These are phyloP conservation scores for Hafferia zeledoni DNA, from an alignment of 2,797 vertebrate genomes.

Conservation along the genomic window DNA sequence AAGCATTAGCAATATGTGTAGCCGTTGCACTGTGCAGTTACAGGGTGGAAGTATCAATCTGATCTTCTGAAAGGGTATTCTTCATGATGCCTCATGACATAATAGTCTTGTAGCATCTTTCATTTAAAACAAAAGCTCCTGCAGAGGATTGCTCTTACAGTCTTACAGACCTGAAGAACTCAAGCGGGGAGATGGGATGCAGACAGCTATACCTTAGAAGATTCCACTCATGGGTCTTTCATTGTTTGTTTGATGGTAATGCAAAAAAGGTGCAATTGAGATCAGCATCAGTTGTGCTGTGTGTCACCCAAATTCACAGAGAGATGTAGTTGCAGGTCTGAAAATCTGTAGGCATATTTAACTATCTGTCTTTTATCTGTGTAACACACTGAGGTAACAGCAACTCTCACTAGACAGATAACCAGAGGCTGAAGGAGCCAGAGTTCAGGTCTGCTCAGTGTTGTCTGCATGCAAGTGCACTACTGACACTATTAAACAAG, in stretches of 20 bases:
- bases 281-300: neutral
- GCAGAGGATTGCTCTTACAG: neutral
- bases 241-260: constrained; percentile 30
- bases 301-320: neutral
- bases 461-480: neutral
- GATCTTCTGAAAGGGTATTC: constrained; percentile 32
- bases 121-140: constrained; percentile 54
- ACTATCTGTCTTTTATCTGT: constrained; percentile 5
- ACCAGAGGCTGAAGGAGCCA: constrained; percentile 5
- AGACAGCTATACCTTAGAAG: constrained; percentile 34
- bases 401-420: neutral
- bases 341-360: neutral
- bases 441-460: constrained; percentile 2
- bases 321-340: neutral
- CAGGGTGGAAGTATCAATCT: neutral
- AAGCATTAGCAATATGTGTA: neutral
- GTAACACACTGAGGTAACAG: neutral
- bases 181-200: neutral
- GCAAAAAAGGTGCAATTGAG: neutral
- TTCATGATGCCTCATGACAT: constrained; percentile 30
- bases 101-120: constrained; percentile 55
- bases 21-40: neutral
- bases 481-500: constrained; percentile 11
- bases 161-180: neutral
- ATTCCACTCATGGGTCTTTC: neutral